phyloP scores from a whole-genome alignment of 2,113 vertebrate genomes.

The Oplegnathus fasciatus region DNA sequence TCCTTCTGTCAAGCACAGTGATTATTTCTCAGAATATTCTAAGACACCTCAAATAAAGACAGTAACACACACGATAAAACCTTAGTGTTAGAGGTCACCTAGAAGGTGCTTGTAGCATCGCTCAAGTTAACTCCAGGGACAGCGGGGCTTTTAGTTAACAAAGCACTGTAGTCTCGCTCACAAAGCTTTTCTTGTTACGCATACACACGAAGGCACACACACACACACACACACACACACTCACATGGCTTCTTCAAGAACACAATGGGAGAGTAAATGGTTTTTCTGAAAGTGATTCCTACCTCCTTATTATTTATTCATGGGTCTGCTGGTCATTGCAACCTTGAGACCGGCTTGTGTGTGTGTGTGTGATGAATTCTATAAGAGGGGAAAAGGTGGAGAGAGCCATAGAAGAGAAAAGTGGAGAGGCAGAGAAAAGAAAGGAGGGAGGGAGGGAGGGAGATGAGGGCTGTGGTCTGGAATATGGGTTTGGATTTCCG shows the following conservation, averaged over 20 bases:
- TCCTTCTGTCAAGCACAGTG: conserved; percentile 11
- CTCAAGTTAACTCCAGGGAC: conserved; percentile 68
- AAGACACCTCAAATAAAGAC: conserved; percentile 8
- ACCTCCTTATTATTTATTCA: conserved; percentile 87
- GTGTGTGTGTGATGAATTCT: conserved; percentile 59
- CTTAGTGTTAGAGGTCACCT: conserved; percentile 67
- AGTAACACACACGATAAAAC: background rate
- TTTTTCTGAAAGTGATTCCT: conserved; percentile 87
- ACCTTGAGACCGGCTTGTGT: conserved; percentile 80
- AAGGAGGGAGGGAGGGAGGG: conserved; percentile 44
- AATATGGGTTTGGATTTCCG: conserved; percentile 82
- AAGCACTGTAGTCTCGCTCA: conserved; percentile 68
- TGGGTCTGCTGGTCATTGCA: conserved; percentile 86
- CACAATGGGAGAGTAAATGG: conserved; percentile 86
- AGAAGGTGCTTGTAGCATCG: conserved; percentile 66
- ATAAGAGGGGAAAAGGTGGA: conserved; percentile 66
- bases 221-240: conserved; percentile 41
- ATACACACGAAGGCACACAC: conserved; percentile 42
- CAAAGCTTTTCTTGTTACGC: conserved; percentile 72
- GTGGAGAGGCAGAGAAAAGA: conserved; percentile 61
- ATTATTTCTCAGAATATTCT: conserved; percentile 16
- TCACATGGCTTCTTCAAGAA: conserved; percentile 76
- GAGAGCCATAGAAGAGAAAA: conserved; percentile 69
- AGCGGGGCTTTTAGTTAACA: conserved; percentile 76
- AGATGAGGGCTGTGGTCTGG: conserved; percentile 70